phyloP scores from a whole-genome alignment of 1,140 invertebrate species.

The Cephus cinctus region DNA sequence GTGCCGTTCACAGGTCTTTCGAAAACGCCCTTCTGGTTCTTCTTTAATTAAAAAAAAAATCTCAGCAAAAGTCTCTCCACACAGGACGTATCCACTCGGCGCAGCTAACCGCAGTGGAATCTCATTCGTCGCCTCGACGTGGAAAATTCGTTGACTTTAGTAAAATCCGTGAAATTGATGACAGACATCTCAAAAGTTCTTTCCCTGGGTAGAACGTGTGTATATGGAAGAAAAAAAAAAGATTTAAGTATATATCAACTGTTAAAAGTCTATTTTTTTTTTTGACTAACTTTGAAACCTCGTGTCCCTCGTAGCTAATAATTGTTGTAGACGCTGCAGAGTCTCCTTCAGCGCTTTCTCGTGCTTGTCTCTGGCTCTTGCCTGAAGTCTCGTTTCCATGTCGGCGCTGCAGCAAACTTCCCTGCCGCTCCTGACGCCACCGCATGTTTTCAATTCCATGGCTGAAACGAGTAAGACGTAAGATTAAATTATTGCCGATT shows the following conservation, averaged over 20 bases:
- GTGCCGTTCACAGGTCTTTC: too few species aligned
- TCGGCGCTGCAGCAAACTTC: slow-evolving; percentile 53
- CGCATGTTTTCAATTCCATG: slow-evolving; percentile 51
- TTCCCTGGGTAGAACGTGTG: too few species aligned
- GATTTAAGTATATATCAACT: slow-evolving; percentile 1
- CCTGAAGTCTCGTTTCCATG: slow-evolving; percentile 50
- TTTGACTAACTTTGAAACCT: slow-evolving; percentile 51
- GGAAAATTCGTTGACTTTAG: too few species aligned
- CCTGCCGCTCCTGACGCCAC: slow-evolving; percentile 48
- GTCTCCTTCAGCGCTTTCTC: slow-evolving; percentile 50
- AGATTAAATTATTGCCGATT: too few species aligned
- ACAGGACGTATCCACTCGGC: slow-evolving; percentile 2
- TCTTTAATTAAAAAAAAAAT: slow-evolving; percentile 35
- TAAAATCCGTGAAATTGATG: too few species aligned
- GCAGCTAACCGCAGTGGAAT: slow-evolving; percentile 32
- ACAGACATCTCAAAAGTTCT: too few species aligned
- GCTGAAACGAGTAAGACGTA: slow-evolving; percentile 41
- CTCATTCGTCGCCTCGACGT: slow-evolving; percentile 29
- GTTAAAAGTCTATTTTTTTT: slow-evolving; percentile 7
- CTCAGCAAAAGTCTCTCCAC: slow-evolving; percentile 24
- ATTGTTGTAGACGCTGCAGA: slow-evolving; percentile 45
- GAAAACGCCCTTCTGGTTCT: slow-evolving; percentile 24
- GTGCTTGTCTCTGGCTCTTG: slow-evolving; percentile 49
- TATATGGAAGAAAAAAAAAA: too few species aligned
- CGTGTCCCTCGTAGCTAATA: slow-evolving; percentile 41